phyloP scores from a whole-genome alignment of 2,797 vertebrate species.

The Acridotheres tristis region DNA sequence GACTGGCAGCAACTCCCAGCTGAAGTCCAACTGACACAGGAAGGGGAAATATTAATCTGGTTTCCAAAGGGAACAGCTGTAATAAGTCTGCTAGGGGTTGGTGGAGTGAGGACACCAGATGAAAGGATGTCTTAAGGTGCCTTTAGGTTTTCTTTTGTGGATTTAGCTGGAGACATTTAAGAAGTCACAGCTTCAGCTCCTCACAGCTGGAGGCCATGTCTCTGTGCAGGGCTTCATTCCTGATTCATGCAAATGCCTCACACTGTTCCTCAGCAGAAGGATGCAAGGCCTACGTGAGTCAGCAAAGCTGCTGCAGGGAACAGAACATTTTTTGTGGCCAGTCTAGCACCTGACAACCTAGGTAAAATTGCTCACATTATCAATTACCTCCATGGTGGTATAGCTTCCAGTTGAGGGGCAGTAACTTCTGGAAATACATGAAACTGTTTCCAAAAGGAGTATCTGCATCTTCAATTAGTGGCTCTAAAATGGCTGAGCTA shows the following conservation, averaged over 20 bases:
- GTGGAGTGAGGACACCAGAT: neutral
- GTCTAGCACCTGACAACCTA: neutral
- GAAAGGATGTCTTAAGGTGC: neutral
- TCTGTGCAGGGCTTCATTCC: neutral
- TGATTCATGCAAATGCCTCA: neutral
- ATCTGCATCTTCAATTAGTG: neutral
- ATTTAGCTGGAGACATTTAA: neutral
- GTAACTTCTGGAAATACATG: conserved; percentile 9
- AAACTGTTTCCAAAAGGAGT: neutral
- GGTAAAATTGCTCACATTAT: neutral
- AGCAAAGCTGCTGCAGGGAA: neutral
- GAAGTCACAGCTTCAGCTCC: neutral
- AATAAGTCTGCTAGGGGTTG: neutral
- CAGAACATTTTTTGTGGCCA: neutral
- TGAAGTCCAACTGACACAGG: neutral
- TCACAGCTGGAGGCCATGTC: neutral
- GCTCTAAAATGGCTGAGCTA: conserved; percentile 49
- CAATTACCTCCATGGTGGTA: neutral
- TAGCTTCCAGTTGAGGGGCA: neutral
- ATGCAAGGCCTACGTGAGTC: neutral
- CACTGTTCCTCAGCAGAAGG: neutral
- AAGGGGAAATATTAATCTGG: neutral
- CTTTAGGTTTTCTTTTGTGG: neutral
- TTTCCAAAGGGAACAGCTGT: neutral
- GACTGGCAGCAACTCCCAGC: neutral